Conservation (phyloP, 1,140 invertebrate genomes). For the Drosophila pseudoananassae region DNA sequence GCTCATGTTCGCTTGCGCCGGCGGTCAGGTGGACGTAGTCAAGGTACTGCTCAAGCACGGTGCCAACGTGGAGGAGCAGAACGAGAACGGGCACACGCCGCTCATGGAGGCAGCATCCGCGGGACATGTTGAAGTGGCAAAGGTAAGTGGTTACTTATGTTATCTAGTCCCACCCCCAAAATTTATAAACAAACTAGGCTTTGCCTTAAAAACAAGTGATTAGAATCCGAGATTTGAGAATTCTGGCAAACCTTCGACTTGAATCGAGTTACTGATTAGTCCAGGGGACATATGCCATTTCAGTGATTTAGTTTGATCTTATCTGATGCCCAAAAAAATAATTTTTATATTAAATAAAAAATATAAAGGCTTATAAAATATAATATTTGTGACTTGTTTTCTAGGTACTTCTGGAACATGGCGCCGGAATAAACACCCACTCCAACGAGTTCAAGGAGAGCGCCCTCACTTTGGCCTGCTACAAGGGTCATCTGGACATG, state of each 20-base stretch:
- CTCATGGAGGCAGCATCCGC: constrained; percentile 99
- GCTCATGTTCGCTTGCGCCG: constrained; percentile 98
- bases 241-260: constrained; percentile 17
- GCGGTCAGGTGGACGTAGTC: constrained; percentile 97
- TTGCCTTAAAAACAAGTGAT: constrained; percentile 66
- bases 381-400: neutral
- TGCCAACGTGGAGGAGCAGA: constrained; percentile 98
- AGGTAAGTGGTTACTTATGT: constrained; percentile 86
- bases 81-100: constrained; percentile 99
- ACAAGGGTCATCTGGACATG: constrained; percentile 99
- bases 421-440: constrained; percentile 98
- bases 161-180: too few relatives aligned
- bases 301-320: constrained; percentile 83
- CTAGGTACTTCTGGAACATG: constrained; percentile 90
- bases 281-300: constrained; percentile 15
- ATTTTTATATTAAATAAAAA: neutral
- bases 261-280: constrained; percentile 78
- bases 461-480: constrained; percentile 97
- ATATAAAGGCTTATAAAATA: neutral
- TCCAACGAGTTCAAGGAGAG: constrained; percentile 99
- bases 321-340: constrained; percentile 78
- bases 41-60: constrained; percentile 94
- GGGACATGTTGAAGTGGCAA: constrained; percentile 97
- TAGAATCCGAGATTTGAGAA: constrained; percentile 83
- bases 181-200: neutral